These are phyloP conservation scores for Otis tarda DNA, from an alignment of 2,113 vertebrate genomes.

Conservation along the genomic window DNA sequence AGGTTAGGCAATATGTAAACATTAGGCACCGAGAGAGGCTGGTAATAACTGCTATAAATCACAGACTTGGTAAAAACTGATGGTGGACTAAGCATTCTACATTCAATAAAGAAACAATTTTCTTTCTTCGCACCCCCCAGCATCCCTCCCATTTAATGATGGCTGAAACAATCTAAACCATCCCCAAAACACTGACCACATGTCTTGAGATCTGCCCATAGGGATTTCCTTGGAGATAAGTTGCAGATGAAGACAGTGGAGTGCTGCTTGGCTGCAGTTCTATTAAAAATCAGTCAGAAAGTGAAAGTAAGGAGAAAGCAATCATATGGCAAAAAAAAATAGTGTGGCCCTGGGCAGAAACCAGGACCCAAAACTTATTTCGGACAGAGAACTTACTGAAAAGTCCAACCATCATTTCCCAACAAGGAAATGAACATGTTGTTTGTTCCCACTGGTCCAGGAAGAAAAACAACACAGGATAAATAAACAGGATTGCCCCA, in stretches of 20 bases:
- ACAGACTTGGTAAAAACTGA: neutral
- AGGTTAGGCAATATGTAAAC: neutral
- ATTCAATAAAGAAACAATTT: neutral
- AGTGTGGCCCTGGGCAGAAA: neutral
- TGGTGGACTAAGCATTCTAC: neutral
- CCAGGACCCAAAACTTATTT: neutral
- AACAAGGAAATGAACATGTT: conserved; percentile 12
- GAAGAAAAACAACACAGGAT: conserved; percentile 19
- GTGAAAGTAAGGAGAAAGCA: neutral
- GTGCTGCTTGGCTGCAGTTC: neutral
- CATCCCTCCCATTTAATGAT: neutral
- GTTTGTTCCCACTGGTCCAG: conserved; percentile 19
- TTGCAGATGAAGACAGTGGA: neutral
- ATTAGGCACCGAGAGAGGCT: neutral
- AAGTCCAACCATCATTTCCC: neutral
- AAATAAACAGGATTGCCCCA: conserved; percentile 26
- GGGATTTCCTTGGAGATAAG: neutral
- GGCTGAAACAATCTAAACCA: neutral
- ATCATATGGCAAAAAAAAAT: neutral
- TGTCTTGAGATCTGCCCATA: neutral
- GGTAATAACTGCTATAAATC: neutral
- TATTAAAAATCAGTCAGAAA: neutral
- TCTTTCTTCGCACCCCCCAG: neutral
- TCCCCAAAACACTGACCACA: neutral
- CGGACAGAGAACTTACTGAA: neutral